A percentile compares a stretch with the other conserved stretches of the same genome.
Conservation (phyloP, 2,797 vertebrate genomes). For the Lacerta agilis region DNA sequence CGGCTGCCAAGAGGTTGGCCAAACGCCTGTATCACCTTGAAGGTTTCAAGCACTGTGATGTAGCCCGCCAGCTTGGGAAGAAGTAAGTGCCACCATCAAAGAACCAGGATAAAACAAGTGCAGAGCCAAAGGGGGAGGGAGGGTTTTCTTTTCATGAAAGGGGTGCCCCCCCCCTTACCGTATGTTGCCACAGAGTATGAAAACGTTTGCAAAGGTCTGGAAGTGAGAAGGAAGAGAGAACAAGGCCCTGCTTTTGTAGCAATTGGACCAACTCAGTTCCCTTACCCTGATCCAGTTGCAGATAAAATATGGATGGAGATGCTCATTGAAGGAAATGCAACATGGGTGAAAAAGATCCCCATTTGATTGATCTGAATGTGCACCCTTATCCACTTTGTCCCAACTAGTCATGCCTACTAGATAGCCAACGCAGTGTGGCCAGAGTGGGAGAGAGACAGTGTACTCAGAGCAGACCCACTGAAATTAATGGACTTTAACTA, state of each 20-base stretch:
- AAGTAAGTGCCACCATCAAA: slow-evolving; percentile 82
- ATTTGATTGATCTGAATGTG: not conserved
- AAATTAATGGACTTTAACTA: no score
- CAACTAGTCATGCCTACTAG: not conserved
- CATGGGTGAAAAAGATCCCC: not conserved
- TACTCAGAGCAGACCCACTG: no score
- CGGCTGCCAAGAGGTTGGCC: slow-evolving; percentile 92
- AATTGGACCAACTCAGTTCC: no score
- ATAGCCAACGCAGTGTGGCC: no score
- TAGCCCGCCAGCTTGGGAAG: slow-evolving; percentile 95
- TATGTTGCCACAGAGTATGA: not conserved
- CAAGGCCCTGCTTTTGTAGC: no score
- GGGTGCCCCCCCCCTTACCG: not conserved
- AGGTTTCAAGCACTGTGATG: slow-evolving; percentile 96
- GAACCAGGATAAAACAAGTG: no score
- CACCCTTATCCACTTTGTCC: not conserved
- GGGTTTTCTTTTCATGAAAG: not conserved
- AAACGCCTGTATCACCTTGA: slow-evolving; percentile 93
- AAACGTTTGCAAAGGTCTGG: not conserved
- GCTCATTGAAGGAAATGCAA: not conserved
- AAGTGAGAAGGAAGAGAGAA: not conserved
- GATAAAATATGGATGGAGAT: not conserved
- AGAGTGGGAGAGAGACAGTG: no score
- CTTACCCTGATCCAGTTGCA: not conserved
- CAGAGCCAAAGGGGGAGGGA: no score